Evolutionary conservation across 2,797 vertebrate genomes (phyloP).

Genomic region (Pteropus rufus): DNA sequence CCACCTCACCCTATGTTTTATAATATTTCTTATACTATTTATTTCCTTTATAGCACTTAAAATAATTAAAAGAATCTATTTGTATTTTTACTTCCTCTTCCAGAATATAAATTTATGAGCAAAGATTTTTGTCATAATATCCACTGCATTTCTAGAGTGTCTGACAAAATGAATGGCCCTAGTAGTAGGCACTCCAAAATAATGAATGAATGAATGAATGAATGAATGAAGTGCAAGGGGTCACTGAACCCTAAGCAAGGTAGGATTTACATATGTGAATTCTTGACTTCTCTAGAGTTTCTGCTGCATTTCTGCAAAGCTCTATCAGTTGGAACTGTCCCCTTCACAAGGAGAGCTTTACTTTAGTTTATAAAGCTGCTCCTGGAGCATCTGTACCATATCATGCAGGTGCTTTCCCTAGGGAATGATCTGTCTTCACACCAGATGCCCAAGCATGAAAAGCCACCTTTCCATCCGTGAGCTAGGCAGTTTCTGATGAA

Average conservation of each 20-base stretch:
- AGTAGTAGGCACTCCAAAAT: background rate
- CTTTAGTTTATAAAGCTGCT: background rate
- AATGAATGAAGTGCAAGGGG: background rate
- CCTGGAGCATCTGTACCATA: background rate
- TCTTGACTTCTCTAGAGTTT: background rate
- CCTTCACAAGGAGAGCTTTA: background rate
- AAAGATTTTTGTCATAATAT: background rate
- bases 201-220: background rate
- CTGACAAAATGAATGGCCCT: background rate
- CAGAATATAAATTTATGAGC: background rate
- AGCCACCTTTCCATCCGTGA: background rate
- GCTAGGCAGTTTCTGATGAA: constrained; percentile 13
- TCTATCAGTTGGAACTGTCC: background rate
- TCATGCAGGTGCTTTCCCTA: background rate
- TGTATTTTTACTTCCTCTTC: background rate
- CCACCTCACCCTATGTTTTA: background rate
- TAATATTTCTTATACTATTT: background rate
- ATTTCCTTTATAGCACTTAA: background rate
- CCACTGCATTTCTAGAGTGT: background rate
- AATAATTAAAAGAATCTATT: background rate
- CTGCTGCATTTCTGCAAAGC: background rate
- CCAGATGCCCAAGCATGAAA: constrained; percentile 22
- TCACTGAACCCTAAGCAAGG: background rate
- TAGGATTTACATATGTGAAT: background rate
- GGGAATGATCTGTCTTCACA: background rate